These are phyloP conservation scores for Metopolophium dirhodum DNA, from an alignment of 1,140 invertebrate species.

Conservation along the genomic window DNA sequence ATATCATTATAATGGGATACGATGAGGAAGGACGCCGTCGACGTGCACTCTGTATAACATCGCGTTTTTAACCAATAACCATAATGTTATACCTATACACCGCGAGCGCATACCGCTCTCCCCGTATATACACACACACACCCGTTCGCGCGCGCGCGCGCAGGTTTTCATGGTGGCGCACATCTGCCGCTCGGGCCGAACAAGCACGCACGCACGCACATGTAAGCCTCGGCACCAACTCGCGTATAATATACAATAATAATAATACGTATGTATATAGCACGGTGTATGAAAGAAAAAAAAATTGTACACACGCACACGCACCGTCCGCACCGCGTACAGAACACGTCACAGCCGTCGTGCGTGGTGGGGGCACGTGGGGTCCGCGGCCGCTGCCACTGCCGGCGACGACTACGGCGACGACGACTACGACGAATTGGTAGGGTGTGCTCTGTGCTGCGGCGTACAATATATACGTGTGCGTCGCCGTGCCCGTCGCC, in stretches of 20 bases:
- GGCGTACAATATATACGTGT: background rate
- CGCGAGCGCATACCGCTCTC: background rate
- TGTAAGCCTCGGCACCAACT: background rate
- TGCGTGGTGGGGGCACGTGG: background rate
- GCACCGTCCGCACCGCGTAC: background rate
- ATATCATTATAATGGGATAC: background rate
- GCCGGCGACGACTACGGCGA: background rate
- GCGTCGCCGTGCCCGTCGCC: constrained; percentile 19
- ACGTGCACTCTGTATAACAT: background rate
- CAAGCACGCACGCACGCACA: background rate
- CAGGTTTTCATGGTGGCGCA: constrained; percentile 31
- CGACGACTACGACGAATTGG: background rate
- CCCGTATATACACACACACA: no score
- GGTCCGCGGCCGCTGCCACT: background rate
- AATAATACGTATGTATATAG: background rate
- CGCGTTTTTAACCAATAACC: background rate
- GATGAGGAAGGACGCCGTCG: background rate
- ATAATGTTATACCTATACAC: background rate
- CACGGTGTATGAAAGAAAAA: background rate
- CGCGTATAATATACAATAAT: background rate
- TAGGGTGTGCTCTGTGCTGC: background rate
- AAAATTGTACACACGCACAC: background rate
- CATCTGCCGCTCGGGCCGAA: constrained; percentile 38
- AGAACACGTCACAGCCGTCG: background rate
- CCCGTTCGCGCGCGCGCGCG: background rate